phyloP scores from a whole-genome alignment of 2,888 invertebrate genomes.

The Nebria brevicollis region DNA sequence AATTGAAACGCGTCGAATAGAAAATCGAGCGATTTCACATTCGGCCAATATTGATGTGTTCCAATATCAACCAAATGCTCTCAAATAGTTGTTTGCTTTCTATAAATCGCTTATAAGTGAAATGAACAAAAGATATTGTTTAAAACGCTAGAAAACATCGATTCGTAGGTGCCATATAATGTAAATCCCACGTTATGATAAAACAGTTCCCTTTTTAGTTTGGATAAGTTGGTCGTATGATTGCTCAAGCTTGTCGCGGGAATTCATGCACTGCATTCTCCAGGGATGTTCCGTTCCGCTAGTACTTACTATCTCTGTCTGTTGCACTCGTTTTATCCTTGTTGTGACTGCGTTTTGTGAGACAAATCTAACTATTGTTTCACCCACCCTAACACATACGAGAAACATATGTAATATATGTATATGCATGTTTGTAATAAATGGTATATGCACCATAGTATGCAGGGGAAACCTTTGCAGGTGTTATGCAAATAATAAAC shows the following conservation, averaged over 20 bases:
- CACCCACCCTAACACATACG: not conserved
- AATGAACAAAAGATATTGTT: constrained; percentile 1
- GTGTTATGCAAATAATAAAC: not conserved
- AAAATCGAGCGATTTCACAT: not conserved
- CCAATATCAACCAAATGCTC: not conserved
- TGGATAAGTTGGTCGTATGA: not conserved
- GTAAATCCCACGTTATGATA: not conserved
- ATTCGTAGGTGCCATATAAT: not conserved
- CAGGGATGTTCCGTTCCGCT: not conserved
- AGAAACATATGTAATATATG: not conserved
- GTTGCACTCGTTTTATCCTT: not conserved
- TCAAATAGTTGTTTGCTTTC: no score
- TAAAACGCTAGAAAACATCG: not conserved
- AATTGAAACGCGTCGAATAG: not conserved
- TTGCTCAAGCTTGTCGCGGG: not conserved
- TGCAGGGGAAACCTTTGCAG: not conserved
- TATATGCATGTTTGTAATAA: not conserved
- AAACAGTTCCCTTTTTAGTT: not conserved
- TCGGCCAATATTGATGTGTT: not conserved
- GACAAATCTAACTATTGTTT: constrained; percentile 1
- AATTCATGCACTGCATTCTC: not conserved
- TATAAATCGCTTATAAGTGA: not conserved
- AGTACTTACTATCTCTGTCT: not conserved
- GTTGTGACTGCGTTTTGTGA: not conserved
- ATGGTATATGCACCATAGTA: not conserved